These are phyloP conservation scores for Drosophila paramelanica DNA, from an alignment of 2,888 invertebrate genomes.

Conservation along the genomic window DNA sequence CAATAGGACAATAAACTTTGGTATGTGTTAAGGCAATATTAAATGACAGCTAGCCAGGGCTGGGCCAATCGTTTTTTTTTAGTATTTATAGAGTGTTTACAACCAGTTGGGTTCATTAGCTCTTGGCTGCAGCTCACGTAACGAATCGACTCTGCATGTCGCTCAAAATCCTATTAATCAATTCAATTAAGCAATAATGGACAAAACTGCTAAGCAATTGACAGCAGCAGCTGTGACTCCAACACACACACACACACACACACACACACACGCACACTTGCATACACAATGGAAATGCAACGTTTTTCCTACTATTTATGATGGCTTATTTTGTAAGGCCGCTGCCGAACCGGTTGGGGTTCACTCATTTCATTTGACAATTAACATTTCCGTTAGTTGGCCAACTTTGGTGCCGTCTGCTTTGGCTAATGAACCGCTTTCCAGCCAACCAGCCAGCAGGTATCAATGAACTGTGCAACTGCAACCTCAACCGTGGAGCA, in stretches of 20 bases:
- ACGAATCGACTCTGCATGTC: conserved; percentile 62
- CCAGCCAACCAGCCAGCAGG: conserved; percentile 29
- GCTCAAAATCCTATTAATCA: conserved; percentile 76
- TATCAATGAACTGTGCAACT: conserved; percentile 68
- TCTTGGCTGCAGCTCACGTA: conserved; percentile 61
- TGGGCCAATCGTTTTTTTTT: neutral
- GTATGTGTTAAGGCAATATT: conserved; percentile 15
- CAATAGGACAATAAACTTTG: conserved; percentile 10
- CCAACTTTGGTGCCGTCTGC: conserved; percentile 78
- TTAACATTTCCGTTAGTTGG: conserved; percentile 81
- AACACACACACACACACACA: conserved; percentile 14
- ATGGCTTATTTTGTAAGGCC: conserved; percentile 75
- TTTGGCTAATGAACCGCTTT: conserved; percentile 75
- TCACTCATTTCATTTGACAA: conserved; percentile 75
- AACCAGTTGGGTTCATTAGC: conserved; percentile 66
- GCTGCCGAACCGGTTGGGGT: conserved; percentile 62
- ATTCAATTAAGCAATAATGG: conserved; percentile 76
- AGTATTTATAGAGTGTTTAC: conserved; percentile 9
- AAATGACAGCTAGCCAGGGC: neutral
- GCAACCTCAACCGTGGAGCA: conserved; percentile 21
- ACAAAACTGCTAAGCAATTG: conserved; percentile 71
- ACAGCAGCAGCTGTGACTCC: conserved; percentile 27
- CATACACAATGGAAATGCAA: conserved; percentile 51
- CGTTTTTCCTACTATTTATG: conserved; percentile 72
- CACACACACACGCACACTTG: neutral